A percentile compares a stretch with the other conserved stretches of the same genome.
phyloP scores from a whole-genome alignment of 2,113 vertebrate species.

The Malurus alboscapulatus region DNA sequence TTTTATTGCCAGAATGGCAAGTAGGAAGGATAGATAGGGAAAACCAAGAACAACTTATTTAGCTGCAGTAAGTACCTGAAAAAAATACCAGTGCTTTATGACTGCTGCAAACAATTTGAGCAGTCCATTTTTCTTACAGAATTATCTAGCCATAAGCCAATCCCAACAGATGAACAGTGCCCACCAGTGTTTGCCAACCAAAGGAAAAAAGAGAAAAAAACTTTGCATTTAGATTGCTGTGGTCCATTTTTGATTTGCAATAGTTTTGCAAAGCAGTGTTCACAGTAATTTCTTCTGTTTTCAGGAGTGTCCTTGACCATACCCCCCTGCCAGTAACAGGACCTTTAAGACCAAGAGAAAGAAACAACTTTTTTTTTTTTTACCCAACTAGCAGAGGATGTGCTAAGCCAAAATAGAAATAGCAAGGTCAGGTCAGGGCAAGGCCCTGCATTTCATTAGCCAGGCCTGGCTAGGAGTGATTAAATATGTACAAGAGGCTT shows the following conservation, averaged over 20 bases:
- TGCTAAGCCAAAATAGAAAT: conserved; percentile 77
- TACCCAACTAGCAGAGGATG: conserved; percentile 69
- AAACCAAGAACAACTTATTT: conserved; percentile 4
- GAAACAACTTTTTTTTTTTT: conserved; percentile 52
- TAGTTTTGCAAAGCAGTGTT: conserved; percentile 61
- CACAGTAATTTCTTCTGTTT: conserved; percentile 54
- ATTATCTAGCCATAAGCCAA: neutral
- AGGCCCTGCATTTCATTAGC: conserved; percentile 77
- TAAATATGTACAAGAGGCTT: conserved; percentile 72
- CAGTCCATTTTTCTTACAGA: neutral
- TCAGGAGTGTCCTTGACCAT: conserved; percentile 61
- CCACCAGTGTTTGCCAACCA: neutral
- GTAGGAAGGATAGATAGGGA: neutral
- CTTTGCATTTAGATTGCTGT: neutral
- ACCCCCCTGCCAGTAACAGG: conserved; percentile 60
- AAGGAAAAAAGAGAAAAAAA: neutral
- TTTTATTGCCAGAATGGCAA: conserved; percentile 15
- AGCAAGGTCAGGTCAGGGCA: conserved; percentile 74
- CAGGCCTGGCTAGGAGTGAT: conserved; percentile 68
- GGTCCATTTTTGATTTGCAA: conserved; percentile 34
- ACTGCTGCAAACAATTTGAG: neutral
- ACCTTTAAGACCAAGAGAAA: conserved; percentile 65
- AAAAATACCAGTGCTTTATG: neutral
- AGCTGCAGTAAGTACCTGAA: neutral
- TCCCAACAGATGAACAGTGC: neutral